Percentiles rank a stretch among this genome's conserved stretches.
phyloP scores from a whole-genome alignment of 2,797 vertebrate species.

The Anguilla megastoma region DNA sequence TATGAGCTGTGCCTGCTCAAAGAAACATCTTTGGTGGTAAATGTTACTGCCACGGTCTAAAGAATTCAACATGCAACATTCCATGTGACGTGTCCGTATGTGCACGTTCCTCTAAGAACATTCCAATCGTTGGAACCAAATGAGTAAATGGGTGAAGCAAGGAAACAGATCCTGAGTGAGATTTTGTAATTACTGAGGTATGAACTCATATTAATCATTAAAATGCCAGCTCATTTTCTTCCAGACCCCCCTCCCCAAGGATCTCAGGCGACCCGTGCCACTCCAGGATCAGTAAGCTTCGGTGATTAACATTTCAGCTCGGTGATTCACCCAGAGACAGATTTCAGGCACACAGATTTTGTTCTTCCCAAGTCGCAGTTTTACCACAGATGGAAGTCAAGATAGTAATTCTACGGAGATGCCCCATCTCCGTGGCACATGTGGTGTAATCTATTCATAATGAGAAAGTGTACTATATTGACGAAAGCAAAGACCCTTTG shows the following conservation, averaged over 20 bases:
- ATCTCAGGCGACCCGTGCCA: constrained; percentile 39
- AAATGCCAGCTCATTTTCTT: constrained; percentile 34
- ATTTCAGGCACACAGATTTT: constrained; percentile 8
- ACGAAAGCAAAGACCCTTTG: neutral
- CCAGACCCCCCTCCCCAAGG: neutral
- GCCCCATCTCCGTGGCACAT: neutral
- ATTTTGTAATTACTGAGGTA: neutral
- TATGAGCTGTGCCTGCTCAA: neutral
- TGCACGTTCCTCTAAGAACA: neutral
- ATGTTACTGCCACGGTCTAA: neutral
- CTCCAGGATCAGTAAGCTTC: constrained; percentile 43
- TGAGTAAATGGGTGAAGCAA: neutral
- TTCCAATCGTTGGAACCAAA: neutral
- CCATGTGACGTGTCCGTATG: neutral
- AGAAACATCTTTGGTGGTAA: neutral
- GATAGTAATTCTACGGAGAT: neutral
- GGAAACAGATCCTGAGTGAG: neutral
- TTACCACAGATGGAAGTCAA: neutral
- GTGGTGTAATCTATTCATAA: neutral
- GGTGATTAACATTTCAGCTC: constrained; percentile 56
- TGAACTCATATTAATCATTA: constrained; percentile 15
- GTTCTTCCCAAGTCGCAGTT: neutral
- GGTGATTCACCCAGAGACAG: constrained; percentile 61
- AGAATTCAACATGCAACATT: neutral
- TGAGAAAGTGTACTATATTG: neutral